Base-by-base conservation (phyloP, 2,888 invertebrate genomes). In the Girardia tigrina region DNA sequence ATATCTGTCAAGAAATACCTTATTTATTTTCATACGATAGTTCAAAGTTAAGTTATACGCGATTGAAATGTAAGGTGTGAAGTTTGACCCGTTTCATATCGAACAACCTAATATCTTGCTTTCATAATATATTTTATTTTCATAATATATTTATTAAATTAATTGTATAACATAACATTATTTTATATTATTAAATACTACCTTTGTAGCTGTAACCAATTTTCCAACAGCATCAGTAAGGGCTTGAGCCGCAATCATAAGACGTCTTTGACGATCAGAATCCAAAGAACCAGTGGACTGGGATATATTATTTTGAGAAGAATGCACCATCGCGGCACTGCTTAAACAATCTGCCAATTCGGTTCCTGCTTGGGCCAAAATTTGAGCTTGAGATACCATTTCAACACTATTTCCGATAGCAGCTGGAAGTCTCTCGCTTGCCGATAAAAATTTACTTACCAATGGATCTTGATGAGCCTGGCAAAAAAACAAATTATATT, bases 201-300 rank as follows among this genome's bases (percentile, higher is more conserved):
- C 85, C 77, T 95, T 87, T 0, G 94, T 94, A 0, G 94, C 94
- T 84, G 97, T 95, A 27, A 97, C 95, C 90, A 98, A 90, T 79
- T 90, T 88, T 0, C 94, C 91, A 0, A 98, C 98, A 0, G 97
- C 97, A 84, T 97, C 95, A 0, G 97, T 97, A 16, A 88, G 83
- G 42, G 91, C 88, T 83, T 94, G 94, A 20, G 98, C 98, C 0
- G 98, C 98, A 0, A 92, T 92, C 71, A 98, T 84, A 74, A 98
- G 85, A 76, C 91, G 88, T 81, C 94, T 94, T n/a, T 90, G 87
- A 75, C 93, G 93, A 0, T 91, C 89, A 83, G 90, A 90, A 26
- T 69, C 74, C 27, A 26, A 42, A 2, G 42, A 42, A 42, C 27
- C 26, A n/a, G 56, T 28, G 2, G 26, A 26, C 20, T 72, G 29